Conservation (phyloP, 92 coral and sea anemone genomes). For the Palythoa heliodiscus region DNA sequence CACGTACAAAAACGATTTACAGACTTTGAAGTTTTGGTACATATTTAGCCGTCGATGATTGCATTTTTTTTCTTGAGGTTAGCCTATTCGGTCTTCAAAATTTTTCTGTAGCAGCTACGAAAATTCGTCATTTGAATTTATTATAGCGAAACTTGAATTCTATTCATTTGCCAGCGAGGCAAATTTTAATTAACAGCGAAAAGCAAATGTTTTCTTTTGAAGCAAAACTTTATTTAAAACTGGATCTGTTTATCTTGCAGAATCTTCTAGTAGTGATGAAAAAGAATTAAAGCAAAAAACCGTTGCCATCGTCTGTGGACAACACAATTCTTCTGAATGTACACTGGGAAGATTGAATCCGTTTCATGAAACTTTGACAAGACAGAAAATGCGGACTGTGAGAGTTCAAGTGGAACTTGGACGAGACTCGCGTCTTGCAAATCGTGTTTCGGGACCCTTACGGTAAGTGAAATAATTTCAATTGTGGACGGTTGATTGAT, state of each 20-base stretch:
- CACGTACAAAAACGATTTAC: too few relatives aligned
- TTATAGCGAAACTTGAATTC: neutral
- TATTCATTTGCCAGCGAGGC: neutral
- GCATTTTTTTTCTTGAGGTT: neutral
- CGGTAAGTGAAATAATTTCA: too few relatives aligned
- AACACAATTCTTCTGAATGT: conserved; percentile 17
- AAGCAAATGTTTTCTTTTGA: neutral
- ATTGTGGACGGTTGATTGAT: too few relatives aligned
- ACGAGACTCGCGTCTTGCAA: conserved; percentile 10
- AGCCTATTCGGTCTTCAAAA: neutral
- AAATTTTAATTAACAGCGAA: neutral
- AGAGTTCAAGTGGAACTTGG: neutral
- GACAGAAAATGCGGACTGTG: neutral
- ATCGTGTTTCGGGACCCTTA: neutral
- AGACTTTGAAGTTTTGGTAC: neutral
- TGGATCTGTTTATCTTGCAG: conserved; percentile 27
- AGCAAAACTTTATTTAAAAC: conserved; percentile 9
- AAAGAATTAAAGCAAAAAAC: conserved; percentile 11
- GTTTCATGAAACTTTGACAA: neutral
- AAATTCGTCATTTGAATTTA: neutral
- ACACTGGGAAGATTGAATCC: conserved; percentile 10
- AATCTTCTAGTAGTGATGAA: conserved; percentile 2
- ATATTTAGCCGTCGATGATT: neutral
- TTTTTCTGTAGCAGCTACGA: neutral
- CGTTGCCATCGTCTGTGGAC: conserved; percentile 21